Evolutionary conservation across 2,797 vertebrate genomes (phyloP).

Genomic region (Anniella stebbinsi): DNA sequence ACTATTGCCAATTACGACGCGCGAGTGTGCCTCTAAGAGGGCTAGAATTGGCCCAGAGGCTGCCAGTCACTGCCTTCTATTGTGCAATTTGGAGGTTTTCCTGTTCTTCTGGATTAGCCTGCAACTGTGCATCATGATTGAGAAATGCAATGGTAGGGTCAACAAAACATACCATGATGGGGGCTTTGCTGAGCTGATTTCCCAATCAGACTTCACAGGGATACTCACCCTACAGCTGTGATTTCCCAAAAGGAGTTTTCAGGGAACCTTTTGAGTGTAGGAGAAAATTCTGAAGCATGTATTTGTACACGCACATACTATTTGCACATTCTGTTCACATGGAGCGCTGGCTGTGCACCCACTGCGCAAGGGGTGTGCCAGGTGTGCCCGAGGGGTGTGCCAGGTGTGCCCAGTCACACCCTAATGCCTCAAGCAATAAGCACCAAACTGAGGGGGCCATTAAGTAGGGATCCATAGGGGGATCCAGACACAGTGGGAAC

Average conservation of each 20-base stretch:
- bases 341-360: neutral
- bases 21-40: no score
- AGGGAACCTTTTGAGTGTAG: neutral
- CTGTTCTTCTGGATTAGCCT: constrained; percentile 6
- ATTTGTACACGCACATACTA: neutral
- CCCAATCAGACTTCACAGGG: neutral
- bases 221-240: neutral
- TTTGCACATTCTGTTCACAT: no score
- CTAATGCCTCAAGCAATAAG: no score
- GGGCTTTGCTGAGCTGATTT: constrained; percentile 1
- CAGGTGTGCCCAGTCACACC: no score
- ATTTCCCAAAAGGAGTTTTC: neutral
- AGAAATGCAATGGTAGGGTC: neutral
- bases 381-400: no score
- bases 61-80: neutral
- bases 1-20: no score
- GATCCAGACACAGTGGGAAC: no score
- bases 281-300: neutral
- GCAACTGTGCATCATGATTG: neutral
- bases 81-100: neutral
- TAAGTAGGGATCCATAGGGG: no score
- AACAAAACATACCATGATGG: neutral
- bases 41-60: neutral
- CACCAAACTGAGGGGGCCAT: no score
- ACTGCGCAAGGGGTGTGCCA: no score